Evolutionary conservation across 2,113 vertebrate species (phyloP).

Genomic region (Brevimyrus niger): DNA sequence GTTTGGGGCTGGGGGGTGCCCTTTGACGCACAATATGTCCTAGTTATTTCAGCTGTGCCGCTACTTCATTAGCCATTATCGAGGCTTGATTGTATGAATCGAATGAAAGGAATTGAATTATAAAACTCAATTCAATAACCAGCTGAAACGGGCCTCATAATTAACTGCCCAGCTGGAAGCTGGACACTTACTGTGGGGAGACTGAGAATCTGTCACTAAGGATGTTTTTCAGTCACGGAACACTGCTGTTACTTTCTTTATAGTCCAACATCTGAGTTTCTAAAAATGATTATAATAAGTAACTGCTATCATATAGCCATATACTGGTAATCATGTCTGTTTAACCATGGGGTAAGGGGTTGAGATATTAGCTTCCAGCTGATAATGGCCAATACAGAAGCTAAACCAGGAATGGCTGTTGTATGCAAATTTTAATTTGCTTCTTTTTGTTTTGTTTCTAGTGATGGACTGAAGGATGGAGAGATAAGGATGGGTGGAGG

Average conservation of each 20-base stretch:
- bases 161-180: background rate
- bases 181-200: background rate
- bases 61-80: background rate
- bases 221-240: background rate
- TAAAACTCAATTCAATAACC: background rate
- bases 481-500: constrained; percentile 33
- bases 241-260: background rate
- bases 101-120: background rate
- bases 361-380: background rate
- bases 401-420: background rate
- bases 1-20: background rate
- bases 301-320: background rate
- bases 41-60: background rate
- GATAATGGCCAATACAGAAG: background rate
- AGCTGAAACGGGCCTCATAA: background rate
- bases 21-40: background rate
- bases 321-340: background rate
- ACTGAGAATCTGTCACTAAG: background rate
- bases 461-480: constrained; percentile 6
- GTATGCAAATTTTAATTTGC: background rate
- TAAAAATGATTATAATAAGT: background rate
- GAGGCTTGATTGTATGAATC: background rate
- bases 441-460: background rate
- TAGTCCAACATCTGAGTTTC: background rate
- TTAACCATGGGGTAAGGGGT: background rate